Percentiles rank a stretch among this genome's conserved stretches.
These are phyloP conservation scores for Ganaspis brasiliensis DNA, from an alignment of 2,888 invertebrate species.

Conservation along the genomic window DNA sequence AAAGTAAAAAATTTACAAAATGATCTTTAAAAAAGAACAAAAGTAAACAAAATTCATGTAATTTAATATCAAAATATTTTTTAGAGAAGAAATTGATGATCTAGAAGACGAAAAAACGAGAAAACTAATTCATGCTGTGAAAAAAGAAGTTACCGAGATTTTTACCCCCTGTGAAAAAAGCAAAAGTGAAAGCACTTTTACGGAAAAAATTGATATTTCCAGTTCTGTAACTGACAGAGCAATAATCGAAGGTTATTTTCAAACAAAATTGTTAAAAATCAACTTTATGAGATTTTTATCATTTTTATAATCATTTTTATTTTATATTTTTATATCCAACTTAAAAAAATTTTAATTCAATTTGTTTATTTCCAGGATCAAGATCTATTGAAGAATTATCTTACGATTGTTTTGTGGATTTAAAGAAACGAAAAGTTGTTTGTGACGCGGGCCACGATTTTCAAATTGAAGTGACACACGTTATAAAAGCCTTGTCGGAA, in stretches of 20 bases:
- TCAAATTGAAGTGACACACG: constrained; percentile 86
- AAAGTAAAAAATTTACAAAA: neutral
- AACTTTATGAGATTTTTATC: too few species aligned
- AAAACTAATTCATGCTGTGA: constrained; percentile 58
- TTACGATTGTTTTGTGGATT: neutral
- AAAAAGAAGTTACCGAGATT: constrained; percentile 47
- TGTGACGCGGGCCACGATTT: constrained; percentile 83
- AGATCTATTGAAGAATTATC: constrained; percentile 1
- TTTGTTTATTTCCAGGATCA: neutral
- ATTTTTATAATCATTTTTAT: too few species aligned
- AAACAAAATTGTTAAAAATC: neutral
- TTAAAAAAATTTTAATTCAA: neutral
- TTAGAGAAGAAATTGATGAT: neutral
- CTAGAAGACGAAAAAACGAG: constrained; percentile 34
- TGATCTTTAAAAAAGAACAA: neutral
- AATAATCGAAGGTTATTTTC: constrained; percentile 37
- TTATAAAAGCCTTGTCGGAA: constrained; percentile 85
- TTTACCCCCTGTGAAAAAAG: neutral
- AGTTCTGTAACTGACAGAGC: constrained; percentile 30
- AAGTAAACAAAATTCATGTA: too few species aligned
- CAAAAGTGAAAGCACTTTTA: neutral
- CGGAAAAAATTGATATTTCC: neutral
- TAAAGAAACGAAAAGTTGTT: constrained; percentile 55
- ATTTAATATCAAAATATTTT: constrained; percentile 7
- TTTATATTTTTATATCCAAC: too few species aligned